These are phyloP conservation scores for Alviniconcha strummeri DNA, from an alignment of 2,888 invertebrate genomes.

Conservation along the genomic window DNA sequence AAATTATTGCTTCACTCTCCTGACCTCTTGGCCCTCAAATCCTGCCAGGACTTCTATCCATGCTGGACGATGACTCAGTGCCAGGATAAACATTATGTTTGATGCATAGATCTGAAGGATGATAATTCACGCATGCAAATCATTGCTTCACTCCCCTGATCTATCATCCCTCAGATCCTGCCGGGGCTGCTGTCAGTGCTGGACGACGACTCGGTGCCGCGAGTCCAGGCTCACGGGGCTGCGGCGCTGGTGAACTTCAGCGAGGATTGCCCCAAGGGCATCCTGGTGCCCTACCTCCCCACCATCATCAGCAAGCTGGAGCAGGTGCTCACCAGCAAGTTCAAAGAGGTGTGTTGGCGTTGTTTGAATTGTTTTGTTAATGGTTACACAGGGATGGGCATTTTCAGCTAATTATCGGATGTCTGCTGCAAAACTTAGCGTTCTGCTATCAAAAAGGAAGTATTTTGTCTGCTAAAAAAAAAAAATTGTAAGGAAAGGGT, in stretches of 20 bases:
- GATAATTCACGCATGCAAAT: background rate
- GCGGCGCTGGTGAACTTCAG: slow-evolving; percentile 99
- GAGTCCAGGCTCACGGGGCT: slow-evolving; percentile 92
- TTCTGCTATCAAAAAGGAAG: background rate
- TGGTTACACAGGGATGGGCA: background rate
- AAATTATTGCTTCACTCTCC: background rate
- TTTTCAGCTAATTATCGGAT: background rate
- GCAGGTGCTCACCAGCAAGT: slow-evolving; percentile 87
- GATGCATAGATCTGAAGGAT: background rate
- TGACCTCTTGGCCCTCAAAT: background rate
- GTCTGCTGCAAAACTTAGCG: background rate
- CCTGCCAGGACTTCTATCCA: background rate
- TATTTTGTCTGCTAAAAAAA: too few relatives aligned
- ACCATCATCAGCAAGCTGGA: slow-evolving; percentile 90
- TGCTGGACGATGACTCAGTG: slow-evolving; percentile 91
- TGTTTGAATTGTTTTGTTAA: background rate
- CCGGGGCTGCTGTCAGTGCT: slow-evolving; percentile 91
- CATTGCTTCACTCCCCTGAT: too few relatives aligned
- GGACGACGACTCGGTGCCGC: slow-evolving; percentile 92
- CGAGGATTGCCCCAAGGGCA: slow-evolving; percentile 97
- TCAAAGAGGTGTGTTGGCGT: slow-evolving; percentile 83
- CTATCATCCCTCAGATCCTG: slow-evolving; percentile 78
- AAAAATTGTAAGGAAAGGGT: too few relatives aligned
- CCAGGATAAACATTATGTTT: slow-evolving; percentile 75
- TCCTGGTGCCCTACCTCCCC: slow-evolving; percentile 92